These are phyloP conservation scores for Pecten maximus DNA, from an alignment of 2,888 invertebrate species.

Conservation along the genomic window DNA sequence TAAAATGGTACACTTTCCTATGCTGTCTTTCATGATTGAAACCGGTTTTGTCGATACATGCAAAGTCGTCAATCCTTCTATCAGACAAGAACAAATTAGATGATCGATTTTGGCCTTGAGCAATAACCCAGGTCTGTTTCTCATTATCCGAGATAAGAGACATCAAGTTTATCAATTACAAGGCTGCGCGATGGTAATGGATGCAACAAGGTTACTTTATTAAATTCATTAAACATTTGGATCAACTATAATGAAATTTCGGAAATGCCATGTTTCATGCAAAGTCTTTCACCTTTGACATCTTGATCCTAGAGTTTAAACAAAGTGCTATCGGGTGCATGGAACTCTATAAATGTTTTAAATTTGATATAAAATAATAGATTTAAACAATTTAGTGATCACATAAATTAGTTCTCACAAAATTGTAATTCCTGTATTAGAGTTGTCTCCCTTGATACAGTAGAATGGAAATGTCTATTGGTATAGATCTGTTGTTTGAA, in stretches of 20 bases:
- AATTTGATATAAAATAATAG: neutral
- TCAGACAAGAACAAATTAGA: constrained; percentile 29
- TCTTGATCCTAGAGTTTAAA: neutral
- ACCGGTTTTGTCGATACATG: neutral
- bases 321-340: neutral
- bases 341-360: neutral
- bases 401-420: neutral
- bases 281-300: neutral
- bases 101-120: constrained; percentile 8
- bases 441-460: constrained; percentile 6
- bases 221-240: neutral
- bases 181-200: neutral
- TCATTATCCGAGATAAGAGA: neutral
- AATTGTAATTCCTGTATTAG: neutral
- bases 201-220: constrained; percentile 2
- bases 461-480: no score
- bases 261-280: neutral
- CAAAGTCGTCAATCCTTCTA: neutral
- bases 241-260: constrained; percentile 4
- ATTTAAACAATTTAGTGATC: neutral
- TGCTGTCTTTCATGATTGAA: neutral
- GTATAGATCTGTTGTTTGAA: no score
- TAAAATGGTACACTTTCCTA: neutral
- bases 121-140: constrained; percentile 7
- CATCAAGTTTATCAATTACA: constrained; percentile 32